Evolutionary conservation across 1,140 invertebrate species (phyloP).

Genomic region (Drosophila pachea): DNA sequence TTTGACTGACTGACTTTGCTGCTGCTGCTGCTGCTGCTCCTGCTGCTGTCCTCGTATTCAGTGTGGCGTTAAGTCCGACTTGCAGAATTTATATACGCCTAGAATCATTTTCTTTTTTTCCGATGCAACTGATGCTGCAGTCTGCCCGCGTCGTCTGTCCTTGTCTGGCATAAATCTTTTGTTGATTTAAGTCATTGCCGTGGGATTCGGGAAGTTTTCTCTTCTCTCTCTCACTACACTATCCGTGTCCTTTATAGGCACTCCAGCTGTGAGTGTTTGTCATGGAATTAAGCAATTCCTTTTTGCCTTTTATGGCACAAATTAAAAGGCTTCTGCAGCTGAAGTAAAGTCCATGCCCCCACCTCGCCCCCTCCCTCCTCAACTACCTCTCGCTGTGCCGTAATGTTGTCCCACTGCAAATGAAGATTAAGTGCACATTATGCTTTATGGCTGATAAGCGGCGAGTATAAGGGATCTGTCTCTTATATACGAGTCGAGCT

Average conservation of each 20-base stretch:
- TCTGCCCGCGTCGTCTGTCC: background rate
- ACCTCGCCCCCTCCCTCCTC: background rate
- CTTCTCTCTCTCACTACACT: background rate
- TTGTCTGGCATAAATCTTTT: constrained; percentile 66
- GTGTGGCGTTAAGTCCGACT: constrained; percentile 68
- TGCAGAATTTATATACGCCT: constrained; percentile 57
- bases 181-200: constrained; percentile 71
- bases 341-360: background rate
- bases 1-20: constrained; percentile 40
- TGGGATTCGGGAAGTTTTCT: constrained; percentile 4
- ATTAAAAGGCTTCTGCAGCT: constrained; percentile 63
- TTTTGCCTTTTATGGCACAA: constrained; percentile 60
- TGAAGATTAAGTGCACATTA: constrained; percentile 50
- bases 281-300: constrained; percentile 71
- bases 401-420: constrained; percentile 36
- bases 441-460: constrained; percentile 43
- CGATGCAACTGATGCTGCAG: constrained; percentile 5
- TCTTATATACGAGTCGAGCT: constrained; percentile 3
- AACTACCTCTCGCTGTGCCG: constrained; percentile 5
- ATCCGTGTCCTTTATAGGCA: constrained; percentile 18
- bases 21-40: constrained; percentile 7
- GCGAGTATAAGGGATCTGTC: constrained; percentile 23
- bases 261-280: constrained; percentile 48
- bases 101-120: constrained; percentile 30
- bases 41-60: constrained; percentile 29